A percentile compares a stretch with the other conserved stretches of the same genome.
phyloP scores from a whole-genome alignment of 2,797 vertebrate species.

The Onychomys arenicola region DNA sequence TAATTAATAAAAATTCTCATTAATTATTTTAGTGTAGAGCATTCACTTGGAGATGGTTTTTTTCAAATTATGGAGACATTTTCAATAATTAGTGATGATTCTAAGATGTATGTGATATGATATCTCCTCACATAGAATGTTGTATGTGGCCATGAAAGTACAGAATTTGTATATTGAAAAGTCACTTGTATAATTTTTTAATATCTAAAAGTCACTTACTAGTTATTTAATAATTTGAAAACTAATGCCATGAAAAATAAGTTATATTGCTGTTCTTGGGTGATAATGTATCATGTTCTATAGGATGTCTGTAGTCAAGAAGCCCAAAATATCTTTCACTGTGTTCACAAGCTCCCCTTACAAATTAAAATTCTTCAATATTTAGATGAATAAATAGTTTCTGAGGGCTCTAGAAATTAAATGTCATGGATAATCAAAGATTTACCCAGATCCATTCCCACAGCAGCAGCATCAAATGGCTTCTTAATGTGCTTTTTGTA shows the following conservation, averaged over 20 bases:
- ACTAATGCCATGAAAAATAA: not conserved
- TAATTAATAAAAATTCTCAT: slow-evolving; percentile 24
- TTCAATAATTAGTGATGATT: slow-evolving; percentile 7
- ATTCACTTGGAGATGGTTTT: slow-evolving; percentile 11
- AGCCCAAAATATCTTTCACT: slow-evolving; percentile 15
- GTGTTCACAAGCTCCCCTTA: not conserved
- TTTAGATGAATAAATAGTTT: slow-evolving; percentile 16
- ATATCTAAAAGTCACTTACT: not conserved
- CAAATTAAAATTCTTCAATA: slow-evolving; percentile 35
- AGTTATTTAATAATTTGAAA: not conserved
- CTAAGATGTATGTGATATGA: not conserved
- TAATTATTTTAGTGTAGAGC: slow-evolving; percentile 46
- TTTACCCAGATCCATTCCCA: not conserved
- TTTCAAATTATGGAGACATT: slow-evolving; percentile 29
- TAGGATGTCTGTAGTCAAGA: not conserved
- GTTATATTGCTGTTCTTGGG: not conserved
- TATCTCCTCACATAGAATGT: not conserved
- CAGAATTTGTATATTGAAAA: slow-evolving; percentile 15
- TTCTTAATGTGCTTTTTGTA: slow-evolving; percentile 63
- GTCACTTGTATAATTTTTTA: slow-evolving; percentile 1
- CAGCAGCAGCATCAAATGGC: not conserved
- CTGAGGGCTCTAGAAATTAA: slow-evolving; percentile 24
- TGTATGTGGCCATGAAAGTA: not conserved
- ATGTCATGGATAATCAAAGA: slow-evolving; percentile 59
- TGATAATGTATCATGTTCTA: not conserved